phyloP scores from a whole-genome alignment of 35 echinoderm and acorn worm genomes.

The Heliocidaris erythrogramma region DNA sequence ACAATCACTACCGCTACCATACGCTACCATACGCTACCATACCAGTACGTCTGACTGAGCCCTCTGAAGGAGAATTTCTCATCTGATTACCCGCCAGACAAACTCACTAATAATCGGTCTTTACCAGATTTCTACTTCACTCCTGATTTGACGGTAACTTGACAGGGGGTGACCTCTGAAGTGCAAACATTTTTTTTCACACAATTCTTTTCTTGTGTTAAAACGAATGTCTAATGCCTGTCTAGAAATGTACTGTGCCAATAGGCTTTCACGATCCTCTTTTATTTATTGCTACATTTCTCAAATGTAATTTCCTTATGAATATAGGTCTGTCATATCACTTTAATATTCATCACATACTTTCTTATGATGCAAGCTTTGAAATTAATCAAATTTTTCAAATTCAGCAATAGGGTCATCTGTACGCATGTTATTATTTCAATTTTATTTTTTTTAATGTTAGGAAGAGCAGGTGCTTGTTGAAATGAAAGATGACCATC shows the following conservation, averaged over 20 bases:
- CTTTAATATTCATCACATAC: no score
- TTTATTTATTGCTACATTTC: not conserved
- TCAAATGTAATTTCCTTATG: not conserved
- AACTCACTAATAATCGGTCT: not conserved
- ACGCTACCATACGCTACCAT: not conserved
- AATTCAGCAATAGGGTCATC: no score
- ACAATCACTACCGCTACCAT: slow-evolving; percentile 7
- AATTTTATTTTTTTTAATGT: no score
- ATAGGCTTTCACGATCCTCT: no score
- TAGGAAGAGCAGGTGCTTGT: no score
- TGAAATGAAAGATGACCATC: no score
- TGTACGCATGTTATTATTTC: no score
- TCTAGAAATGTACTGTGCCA: no score
- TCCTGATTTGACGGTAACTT: not conserved
- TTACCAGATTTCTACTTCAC: slow-evolving; percentile 3
- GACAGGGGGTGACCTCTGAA: not conserved
- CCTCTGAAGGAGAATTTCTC: not conserved
- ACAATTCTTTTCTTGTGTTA: no score
- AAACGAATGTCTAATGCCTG: no score
- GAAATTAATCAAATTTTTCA: no score
- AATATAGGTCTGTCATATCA: not conserved
- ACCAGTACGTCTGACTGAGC: not conserved
- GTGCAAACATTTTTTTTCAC: not conserved
- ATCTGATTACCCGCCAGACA: slow-evolving; percentile 1
- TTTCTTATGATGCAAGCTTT: no score